Evolutionary conservation across 2,797 vertebrate genomes (phyloP).

Genomic region (Podargus strigoides): DNA sequence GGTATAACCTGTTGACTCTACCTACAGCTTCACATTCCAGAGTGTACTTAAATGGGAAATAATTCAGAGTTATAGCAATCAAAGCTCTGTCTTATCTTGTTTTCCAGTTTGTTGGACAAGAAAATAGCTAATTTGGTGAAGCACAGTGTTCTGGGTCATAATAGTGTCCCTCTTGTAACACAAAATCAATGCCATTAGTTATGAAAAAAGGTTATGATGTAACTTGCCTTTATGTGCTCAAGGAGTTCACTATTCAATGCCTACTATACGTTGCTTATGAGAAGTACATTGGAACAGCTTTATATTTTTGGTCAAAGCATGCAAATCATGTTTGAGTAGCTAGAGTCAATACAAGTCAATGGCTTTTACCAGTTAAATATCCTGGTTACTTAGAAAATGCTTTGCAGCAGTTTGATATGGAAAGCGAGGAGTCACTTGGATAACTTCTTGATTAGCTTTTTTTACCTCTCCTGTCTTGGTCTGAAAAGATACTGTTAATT

Average conservation of each 20-base stretch:
- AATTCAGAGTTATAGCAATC: neutral
- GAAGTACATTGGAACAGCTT: neutral
- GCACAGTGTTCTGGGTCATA: neutral
- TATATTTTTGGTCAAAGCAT: neutral
- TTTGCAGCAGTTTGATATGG: neutral
- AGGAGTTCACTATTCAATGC: neutral
- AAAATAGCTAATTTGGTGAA: neutral
- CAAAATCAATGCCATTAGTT: neutral
- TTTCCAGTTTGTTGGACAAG: neutral
- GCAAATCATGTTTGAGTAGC: neutral
- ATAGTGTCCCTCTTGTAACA: neutral
- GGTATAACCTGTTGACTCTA: conserved; percentile 15
- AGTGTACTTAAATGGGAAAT: neutral
- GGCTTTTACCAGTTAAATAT: neutral
- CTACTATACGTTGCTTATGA: neutral
- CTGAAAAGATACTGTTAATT: neutral
- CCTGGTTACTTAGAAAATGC: neutral
- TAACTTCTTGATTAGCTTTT: neutral
- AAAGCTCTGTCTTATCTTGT: neutral
- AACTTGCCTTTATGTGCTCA: neutral
- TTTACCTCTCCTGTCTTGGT: neutral
- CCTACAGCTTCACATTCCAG: conserved; percentile 21
- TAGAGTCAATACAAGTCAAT: neutral
- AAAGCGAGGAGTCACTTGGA: neutral
- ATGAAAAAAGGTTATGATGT: neutral